phyloP scores from a whole-genome alignment of 92 coral and sea anemone species.

The Parazoanthus atlanticus region DNA sequence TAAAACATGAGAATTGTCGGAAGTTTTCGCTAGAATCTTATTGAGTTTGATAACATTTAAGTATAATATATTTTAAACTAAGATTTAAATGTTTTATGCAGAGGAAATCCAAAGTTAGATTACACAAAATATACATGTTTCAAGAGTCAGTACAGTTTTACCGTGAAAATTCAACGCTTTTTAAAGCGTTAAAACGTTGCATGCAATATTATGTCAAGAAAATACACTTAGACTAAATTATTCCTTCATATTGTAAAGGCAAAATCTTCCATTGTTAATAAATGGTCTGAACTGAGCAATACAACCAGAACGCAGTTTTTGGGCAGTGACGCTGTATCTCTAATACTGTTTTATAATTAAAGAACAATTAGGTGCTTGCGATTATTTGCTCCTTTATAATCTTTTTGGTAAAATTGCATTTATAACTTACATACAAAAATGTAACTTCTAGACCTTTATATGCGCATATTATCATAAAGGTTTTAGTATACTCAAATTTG shows the following conservation, averaged over 20 bases:
- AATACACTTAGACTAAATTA: neutral
- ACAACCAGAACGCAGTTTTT: neutral
- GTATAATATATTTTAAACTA: neutral
- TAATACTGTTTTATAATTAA: neutral
- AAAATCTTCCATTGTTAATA: no score
- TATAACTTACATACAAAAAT: no score
- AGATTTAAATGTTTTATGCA: neutral
- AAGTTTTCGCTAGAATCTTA: neutral
- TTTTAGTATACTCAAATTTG: no score
- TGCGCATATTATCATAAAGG: no score
- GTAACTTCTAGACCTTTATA: no score
- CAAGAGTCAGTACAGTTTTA: neutral
- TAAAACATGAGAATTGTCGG: conserved; percentile 17
- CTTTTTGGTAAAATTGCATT: no score
- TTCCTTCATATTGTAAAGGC: neutral
- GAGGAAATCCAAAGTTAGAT: neutral
- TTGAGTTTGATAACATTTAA: neutral
- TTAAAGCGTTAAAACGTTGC: no score
- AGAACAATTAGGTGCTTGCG: no score
- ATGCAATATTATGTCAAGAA: neutral
- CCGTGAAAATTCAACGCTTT: no score
- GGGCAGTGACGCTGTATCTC: neutral
- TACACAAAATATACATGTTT: neutral
- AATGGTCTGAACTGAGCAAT: neutral
- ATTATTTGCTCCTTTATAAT: no score